Evolutionary conservation across 2,888 invertebrate genomes (phyloP).

Genomic region (Heliconius ismenius): DNA sequence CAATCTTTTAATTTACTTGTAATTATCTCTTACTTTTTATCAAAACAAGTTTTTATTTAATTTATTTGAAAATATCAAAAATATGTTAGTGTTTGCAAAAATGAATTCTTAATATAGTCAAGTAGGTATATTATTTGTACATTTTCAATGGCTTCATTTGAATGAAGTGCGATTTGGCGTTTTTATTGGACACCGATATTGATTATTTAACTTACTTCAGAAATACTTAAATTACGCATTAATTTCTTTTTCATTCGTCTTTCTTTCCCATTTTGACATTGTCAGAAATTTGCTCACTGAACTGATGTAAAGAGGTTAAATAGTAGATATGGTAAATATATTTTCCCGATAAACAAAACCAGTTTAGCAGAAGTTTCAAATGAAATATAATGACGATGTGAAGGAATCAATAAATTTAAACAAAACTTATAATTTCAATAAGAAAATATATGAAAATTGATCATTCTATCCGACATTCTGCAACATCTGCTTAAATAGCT

Average conservation of each 20-base stretch:
- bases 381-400: not conserved
- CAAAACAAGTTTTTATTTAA: not conserved
- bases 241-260: no score
- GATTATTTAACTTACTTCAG: no score
- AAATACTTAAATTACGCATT: no score
- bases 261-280: not conserved
- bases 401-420: not conserved
- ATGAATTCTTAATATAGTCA: no score
- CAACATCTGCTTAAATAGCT: conserved; percentile 39
- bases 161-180: no score
- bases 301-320: not conserved
- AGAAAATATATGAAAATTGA: not conserved
- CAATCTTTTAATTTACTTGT: not conserved
- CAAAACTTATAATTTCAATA: not conserved
- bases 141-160: no score
- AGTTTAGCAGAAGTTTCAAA: not conserved
- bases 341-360: not conserved
- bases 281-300: not conserved
- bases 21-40: conserved; percentile 9
- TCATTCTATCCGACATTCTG: conserved; percentile 22
- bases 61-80: not conserved
- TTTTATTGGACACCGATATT: no score
- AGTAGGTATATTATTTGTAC: no score
- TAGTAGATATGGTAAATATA: not conserved
- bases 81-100: not conserved